Conservation (phyloP, 2,797 vertebrate species). For the Lepus townsendii region DNA sequence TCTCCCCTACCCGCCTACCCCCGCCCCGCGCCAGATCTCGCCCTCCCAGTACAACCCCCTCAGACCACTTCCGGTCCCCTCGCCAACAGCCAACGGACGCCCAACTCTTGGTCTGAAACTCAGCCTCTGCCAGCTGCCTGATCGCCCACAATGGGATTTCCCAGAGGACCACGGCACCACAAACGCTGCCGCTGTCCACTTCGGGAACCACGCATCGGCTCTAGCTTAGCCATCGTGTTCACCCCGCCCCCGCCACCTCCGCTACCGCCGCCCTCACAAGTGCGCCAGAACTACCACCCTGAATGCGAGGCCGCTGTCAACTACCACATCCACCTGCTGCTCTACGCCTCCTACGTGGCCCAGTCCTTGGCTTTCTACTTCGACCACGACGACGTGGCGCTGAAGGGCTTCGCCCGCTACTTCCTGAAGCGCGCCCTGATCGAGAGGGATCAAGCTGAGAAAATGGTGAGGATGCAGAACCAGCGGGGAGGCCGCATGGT, state of each 20-base stretch:
- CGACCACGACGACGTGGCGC: accelerated
- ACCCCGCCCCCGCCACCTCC: accelerated
- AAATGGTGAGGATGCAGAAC: background rate
- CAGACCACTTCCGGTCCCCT: too few species aligned
- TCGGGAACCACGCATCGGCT: too few species aligned
- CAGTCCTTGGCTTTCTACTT: background rate
- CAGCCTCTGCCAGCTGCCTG: too few species aligned
- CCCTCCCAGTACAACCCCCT: too few species aligned
- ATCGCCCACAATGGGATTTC: too few species aligned
- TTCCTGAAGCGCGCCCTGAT: accelerated
- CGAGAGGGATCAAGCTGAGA: accelerated
- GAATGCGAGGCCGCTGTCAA: background rate
- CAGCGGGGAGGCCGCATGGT: accelerated
- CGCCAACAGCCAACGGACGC: too few species aligned
- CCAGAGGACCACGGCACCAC: too few species aligned
- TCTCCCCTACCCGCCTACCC: too few species aligned
- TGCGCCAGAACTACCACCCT: accelerated
- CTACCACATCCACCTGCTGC: background rate
- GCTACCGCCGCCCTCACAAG: accelerated
- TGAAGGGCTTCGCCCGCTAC: background rate
- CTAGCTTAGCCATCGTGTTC: too few species aligned
- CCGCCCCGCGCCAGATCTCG: too few species aligned
- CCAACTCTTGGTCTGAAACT: too few species aligned
- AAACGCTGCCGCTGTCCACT: too few species aligned
- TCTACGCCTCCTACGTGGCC: background rate